These are phyloP conservation scores for Drosophila borealis DNA, from an alignment of 2,888 invertebrate species.

Conservation along the genomic window DNA sequence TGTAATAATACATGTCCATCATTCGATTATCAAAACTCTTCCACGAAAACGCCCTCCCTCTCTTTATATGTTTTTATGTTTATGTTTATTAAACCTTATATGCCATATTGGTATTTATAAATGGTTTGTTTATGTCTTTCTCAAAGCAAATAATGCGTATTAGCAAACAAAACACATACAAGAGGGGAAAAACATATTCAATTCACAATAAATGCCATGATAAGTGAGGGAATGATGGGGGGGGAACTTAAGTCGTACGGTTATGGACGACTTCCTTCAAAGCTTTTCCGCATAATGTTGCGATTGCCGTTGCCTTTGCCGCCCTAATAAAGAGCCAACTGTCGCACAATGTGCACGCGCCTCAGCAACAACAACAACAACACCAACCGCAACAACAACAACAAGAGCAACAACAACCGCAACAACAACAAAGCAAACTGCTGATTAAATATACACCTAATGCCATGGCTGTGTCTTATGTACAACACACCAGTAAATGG, in stretches of 20 bases:
- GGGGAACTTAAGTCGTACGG: neutral
- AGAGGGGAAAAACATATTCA: conserved; percentile 2
- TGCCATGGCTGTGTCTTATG: conserved; percentile 35
- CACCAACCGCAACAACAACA: conserved; percentile 18
- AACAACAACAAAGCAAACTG: conserved; percentile 43
- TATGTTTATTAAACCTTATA: conserved; percentile 45
- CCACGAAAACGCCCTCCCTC: neutral
- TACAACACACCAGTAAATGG: conserved; percentile 33
- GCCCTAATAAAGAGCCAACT: conserved; percentile 55
- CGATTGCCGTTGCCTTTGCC: conserved; percentile 13
- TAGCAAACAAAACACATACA: conserved; percentile 29
- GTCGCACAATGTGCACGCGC: conserved; percentile 66
- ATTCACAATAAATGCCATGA: conserved; percentile 25
- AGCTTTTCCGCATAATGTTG: conserved; percentile 70
- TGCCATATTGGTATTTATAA: conserved; percentile 45
- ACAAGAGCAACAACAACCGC: conserved; percentile 14
- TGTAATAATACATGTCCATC: too few relatives aligned
- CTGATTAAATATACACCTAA: conserved; percentile 76
- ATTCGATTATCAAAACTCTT: neutral
- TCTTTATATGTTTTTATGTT: neutral
- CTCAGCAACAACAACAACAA: conserved; percentile 39
- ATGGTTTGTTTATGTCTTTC: conserved; percentile 44
- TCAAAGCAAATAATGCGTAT: conserved; percentile 41
- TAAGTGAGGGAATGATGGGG: conserved; percentile 4
- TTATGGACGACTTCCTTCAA: conserved; percentile 45